Conservation (phyloP, 30 jellyfish, hydroid and myxozoan genomes). For the Pseudorhiza aurosa region DNA sequence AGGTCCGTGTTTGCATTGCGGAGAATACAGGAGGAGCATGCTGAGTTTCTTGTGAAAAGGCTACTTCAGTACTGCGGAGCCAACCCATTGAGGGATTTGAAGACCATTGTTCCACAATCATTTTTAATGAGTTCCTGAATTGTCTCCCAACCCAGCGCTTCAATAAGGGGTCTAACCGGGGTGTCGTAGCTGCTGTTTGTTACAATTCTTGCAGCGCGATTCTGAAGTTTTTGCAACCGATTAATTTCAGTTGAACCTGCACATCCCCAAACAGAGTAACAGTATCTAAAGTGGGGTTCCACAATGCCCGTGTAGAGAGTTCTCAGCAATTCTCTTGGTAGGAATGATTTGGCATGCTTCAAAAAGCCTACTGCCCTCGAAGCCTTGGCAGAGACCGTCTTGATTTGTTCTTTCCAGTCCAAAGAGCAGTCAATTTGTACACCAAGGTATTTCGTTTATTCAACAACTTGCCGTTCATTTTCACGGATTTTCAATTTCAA, state of each 20-base stretch:
- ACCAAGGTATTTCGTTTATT: no score
- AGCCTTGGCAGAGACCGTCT: conserved; percentile 18
- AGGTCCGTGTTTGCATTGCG: not conserved
- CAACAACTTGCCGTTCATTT: no score
- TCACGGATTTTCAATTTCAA: no score
- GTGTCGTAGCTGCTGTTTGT: conserved; percentile 3
- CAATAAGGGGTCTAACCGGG: not conserved
- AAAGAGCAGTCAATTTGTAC: no score
- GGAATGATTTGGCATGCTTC: conserved; percentile 12
- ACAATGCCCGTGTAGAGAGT: conserved; percentile 9
- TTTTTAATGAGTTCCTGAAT: not conserved
- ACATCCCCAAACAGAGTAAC: conserved; percentile 11
- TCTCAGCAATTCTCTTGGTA: conserved; percentile 8
- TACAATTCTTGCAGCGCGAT: conserved; percentile 30
- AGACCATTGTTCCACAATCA: not conserved
- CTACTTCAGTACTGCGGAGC: conserved; percentile 16
- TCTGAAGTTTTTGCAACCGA: conserved; percentile 6
- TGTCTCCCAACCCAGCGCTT: not conserved
- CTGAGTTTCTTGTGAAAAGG: not conserved
- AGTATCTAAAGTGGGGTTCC: conserved; percentile 43
- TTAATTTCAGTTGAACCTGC: not conserved
- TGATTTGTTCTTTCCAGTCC: no score
- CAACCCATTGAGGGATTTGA: conserved; percentile 1
- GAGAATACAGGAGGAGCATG: not conserved
- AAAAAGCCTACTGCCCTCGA: not conserved